Base-by-base conservation (phyloP, 2,797 vertebrate genomes). In the Melanotaenia parkinsoni region DNA sequence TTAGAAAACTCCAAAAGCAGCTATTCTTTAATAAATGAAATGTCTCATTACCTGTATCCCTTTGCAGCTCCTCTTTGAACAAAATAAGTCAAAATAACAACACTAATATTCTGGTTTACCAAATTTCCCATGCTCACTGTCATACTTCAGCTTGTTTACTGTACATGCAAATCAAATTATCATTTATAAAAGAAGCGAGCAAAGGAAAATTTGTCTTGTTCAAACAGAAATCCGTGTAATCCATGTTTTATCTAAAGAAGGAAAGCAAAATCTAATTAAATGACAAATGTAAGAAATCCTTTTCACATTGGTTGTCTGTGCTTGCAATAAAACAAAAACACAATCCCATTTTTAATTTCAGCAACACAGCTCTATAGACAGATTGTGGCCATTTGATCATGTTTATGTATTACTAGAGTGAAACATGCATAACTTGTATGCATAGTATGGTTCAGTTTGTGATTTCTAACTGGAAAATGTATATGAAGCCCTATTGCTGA, bases 361-460 rank as follows among this genome's bases (percentile, higher is more conserved):
- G 24, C 53, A 14, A 4, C 53, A 54, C 24, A 28, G 3, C 12
- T 54, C 4, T 13, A 24, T 14, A 13, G 51, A 54, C 24, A 47
- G 43, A 47, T 47, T 5, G 2, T 47, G 18, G 7, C 18, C 24
- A 14, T 6, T 14, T 28, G 53, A 14, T 26, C 24, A 28, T 13
- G 26, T 54, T 28, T 13, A 54, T 54, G 24, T n/a, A 50, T 56
- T 66, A 35, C 33, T 28, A 38, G 26, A 45, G 12, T 22, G 38
- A 67, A 58, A 58, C 26, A n/a, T 67, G 37, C 20, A 67, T 67
- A 30, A 56, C 38, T 58, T n/a, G n/a, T 16, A 1, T 58, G 37
- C 28, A 67, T 20, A 11, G 12, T 54, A 43, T 56, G 64, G 16
- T 26, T 16, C 22, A 16, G n/a, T 43, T 54, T 7, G 8, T 24